Evolutionary conservation across 1,140 invertebrate genomes (phyloP).

Genomic region (Argopecten irradians): DNA sequence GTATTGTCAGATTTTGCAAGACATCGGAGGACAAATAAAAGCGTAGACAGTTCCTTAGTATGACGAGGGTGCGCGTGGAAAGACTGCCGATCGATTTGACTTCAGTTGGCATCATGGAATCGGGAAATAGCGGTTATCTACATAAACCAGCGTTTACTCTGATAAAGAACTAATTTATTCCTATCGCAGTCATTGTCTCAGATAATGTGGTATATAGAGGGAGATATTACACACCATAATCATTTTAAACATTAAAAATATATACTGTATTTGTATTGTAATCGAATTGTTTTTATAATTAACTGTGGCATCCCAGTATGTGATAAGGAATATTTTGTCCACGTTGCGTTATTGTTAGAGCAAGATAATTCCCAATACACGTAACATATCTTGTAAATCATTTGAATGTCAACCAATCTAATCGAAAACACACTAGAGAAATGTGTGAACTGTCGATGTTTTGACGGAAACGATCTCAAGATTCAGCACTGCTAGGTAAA

Average conservation of each 20-base stretch:
- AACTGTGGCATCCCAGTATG: neutral
- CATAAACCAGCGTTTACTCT: no score
- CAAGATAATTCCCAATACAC: neutral
- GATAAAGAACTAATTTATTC: no score
- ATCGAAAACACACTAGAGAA: neutral
- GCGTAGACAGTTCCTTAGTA: neutral
- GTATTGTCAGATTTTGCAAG: neutral
- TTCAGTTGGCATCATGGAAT: neutral
- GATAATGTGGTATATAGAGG: no score
- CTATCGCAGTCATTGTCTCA: no score
- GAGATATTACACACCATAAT: no score
- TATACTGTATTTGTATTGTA: no score
- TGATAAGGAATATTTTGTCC: neutral
- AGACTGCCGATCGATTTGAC: neutral
- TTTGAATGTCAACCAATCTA: neutral
- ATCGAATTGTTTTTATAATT: neutral
- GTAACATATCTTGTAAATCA: neutral
- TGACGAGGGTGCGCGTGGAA: neutral
- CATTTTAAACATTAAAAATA: no score
- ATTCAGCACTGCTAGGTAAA: no score
- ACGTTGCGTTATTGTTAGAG: neutral
- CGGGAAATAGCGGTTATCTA: neutral
- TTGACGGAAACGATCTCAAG: neutral
- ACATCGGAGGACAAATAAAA: neutral
- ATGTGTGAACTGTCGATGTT: neutral